phyloP scores from a whole-genome alignment of 2,797 vertebrate genomes.

The Tadarida brasiliensis region DNA sequence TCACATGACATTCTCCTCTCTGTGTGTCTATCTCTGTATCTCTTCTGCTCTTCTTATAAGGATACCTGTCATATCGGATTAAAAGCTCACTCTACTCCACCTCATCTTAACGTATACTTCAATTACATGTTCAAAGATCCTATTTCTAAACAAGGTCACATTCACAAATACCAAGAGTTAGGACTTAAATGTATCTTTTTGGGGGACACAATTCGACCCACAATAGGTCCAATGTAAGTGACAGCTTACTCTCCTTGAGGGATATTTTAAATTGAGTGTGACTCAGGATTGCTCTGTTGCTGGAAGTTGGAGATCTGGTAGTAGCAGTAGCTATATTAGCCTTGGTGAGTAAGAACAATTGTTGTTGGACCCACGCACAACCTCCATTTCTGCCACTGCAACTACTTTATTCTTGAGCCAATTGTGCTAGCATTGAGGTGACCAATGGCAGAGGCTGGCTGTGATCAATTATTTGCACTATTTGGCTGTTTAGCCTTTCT shows the following conservation, averaged over 20 bases:
- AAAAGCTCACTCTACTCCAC: not conserved
- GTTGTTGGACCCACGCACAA: not conserved
- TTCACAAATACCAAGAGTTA: not conserved
- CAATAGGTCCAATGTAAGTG: not conserved
- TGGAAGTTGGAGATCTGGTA: not conserved
- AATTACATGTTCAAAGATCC: not conserved
- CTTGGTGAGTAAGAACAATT: not conserved
- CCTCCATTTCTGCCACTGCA: not conserved
- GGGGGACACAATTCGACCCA: not conserved
- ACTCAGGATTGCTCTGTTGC: not conserved
- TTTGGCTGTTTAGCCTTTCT: not conserved
- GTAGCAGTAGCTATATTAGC: not conserved
- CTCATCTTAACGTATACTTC: not conserved
- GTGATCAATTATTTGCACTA: not conserved
- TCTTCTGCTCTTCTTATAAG: not conserved
- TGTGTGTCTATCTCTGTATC: not conserved
- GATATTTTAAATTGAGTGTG: not conserved
- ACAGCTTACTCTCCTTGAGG: not conserved
- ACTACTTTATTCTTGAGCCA: not conserved
- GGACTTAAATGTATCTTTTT: not conserved
- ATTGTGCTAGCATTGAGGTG: not conserved
- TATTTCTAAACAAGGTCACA: not conserved
- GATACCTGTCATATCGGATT: not conserved
- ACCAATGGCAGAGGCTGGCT: not conserved
- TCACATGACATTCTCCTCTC: not conserved